phyloP scores from a whole-genome alignment of 2,797 vertebrate species.

The Acrossocheilus wenchowensis region DNA sequence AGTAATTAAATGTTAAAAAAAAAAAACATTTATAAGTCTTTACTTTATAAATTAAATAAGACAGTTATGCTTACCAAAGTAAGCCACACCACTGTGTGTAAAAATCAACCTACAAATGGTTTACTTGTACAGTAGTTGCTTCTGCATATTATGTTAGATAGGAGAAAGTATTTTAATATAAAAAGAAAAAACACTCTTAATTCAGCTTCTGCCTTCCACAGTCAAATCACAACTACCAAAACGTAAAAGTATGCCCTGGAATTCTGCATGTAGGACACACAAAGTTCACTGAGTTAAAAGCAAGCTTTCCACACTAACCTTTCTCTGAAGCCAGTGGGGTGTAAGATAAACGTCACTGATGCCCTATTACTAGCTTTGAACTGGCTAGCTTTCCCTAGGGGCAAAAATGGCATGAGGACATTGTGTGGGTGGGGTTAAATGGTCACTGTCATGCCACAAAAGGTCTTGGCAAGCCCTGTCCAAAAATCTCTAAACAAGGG shows the following conservation, averaged over 20 bases:
- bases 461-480: neutral
- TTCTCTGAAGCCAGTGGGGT: conserved; percentile 17
- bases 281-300: conserved; percentile 24
- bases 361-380: conserved; percentile 49
- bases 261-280: neutral
- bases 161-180: neutral
- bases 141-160: neutral
- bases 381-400: neutral
- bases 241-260: neutral
- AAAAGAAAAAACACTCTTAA: neutral
- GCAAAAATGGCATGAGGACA: conserved; percentile 27
- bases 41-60: too few relatives aligned
- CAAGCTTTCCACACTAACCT: neutral
- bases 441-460: conserved; percentile 7
- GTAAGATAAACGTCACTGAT: conserved; percentile 16
- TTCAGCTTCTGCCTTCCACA: neutral
- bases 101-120: neutral
- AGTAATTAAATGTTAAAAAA: too few relatives aligned
- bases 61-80: too few relatives aligned
- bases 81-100: too few relatives aligned
- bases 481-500: neutral
- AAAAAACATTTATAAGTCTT: too few relatives aligned
- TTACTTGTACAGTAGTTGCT: neutral
- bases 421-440: neutral
- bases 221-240: neutral